A percentile compares a stretch with the other conserved stretches of the same genome.
Evolutionary conservation across 2,888 invertebrate genomes (phyloP).

Genomic region (Gonocerus acuteangulatus): DNA sequence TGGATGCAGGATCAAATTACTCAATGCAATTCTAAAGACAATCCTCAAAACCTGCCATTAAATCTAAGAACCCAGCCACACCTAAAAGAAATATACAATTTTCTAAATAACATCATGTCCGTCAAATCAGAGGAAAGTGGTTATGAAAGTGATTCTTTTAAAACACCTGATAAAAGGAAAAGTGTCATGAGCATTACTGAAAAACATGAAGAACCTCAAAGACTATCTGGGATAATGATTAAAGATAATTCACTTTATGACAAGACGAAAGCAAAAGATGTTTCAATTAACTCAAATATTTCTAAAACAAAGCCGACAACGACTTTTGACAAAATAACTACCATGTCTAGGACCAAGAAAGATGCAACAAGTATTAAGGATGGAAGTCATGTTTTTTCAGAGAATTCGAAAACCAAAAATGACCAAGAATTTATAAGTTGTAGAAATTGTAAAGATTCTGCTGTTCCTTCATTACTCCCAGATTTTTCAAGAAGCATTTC

Average conservation of each 20-base stretch:
- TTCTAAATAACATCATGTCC: conserved; percentile 43
- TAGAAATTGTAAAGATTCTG: background rate
- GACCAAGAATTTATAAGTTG: background rate
- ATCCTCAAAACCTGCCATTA: conserved; percentile 17
- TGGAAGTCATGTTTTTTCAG: background rate
- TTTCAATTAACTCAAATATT: background rate
- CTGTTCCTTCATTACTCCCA: background rate
- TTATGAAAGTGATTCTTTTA: conserved; percentile 51
- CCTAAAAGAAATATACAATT: conserved; percentile 35
- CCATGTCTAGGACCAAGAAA: background rate
- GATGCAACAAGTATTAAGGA: conserved; percentile 1
- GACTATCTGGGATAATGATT: conserved; percentile 40
- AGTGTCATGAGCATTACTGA: background rate
- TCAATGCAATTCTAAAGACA: background rate
- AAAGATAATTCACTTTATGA: conserved; percentile 38
- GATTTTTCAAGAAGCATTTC: conserved; percentile 24
- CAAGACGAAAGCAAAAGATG: background rate
- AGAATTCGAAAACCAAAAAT: background rate
- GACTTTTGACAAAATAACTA: conserved; percentile 11
- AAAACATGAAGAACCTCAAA: background rate
- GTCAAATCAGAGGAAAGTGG: conserved; percentile 51
- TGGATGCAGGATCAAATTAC: background rate
- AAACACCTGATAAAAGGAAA: conserved; percentile 1
- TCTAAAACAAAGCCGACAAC: conserved; percentile 2
- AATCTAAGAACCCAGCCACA: conserved; percentile 34